Base-by-base conservation (phyloP, 2,113 vertebrate genomes). In the Notechis scutatus region DNA sequence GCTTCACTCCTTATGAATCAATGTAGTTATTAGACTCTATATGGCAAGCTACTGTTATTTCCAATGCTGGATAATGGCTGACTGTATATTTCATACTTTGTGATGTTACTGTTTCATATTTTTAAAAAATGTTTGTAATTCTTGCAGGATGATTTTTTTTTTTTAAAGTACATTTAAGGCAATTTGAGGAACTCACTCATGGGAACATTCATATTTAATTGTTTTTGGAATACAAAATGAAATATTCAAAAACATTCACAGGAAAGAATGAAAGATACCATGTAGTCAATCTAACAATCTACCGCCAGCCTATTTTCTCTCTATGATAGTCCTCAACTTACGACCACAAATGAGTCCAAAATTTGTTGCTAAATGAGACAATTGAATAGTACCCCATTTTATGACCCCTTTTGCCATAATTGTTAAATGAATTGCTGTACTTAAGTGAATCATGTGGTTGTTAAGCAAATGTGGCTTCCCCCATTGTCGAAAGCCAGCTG, bases 211-310 rank as follows among this genome's bases (percentile, higher is more conserved):
- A 4, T 42, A 81, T 18, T 81, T 81, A 81, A 42, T 42, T 81
- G 34, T 21, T 42, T 81, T 81, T 81, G 18, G 34, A 81, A 42
- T 42, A 89, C 93, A 96, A 96, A 96, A 95, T 94, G 93, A 95
- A 96, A 95, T 47, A 93, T 92, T 93, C 64, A 92, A 9, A 94
- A 96, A 34, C 85, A 88, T 91, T 96, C 95, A 95, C 94, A 85
- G 59, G 90, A n/a, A 55, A 26, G 23, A 64, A 95, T 96, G 96
- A 95, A 96, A 92, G 92, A 39, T 34, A 15, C 34, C 34, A 81
- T 81, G 18, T 18, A 81, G 39, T 81, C 18, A 81, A 39, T 39
- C 85, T 93, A 90, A 54, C 95, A 94, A 95, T 94, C 92, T 93
- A 95, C n/a, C 0, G 45, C 91, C 92, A 91, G 93, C 86, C 91